Conservation (phyloP, 2,888 invertebrate species). For the Cephus nigrinus region DNA sequence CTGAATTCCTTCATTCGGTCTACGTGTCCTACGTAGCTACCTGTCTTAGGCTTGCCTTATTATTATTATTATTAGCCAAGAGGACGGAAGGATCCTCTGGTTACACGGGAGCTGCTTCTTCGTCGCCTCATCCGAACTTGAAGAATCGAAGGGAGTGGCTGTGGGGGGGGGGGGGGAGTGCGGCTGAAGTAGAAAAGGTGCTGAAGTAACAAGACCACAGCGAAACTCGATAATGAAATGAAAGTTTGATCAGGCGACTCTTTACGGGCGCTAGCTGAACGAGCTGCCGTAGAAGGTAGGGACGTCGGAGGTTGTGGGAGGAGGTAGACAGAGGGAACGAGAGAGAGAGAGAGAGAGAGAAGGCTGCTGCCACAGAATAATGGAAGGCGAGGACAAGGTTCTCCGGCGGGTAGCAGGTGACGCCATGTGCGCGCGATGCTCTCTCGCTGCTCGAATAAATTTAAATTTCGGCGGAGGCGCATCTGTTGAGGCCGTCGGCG, state of each 20-base stretch:
- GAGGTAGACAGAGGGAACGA: constrained; percentile 7
- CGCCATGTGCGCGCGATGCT: constrained; percentile 33
- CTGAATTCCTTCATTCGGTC: constrained; percentile 41
- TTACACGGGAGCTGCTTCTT: too few species aligned
- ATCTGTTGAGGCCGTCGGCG: constrained; percentile 48
- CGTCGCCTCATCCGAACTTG: too few species aligned
- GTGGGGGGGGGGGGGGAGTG: not conserved
- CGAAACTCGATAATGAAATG: constrained; percentile 35
- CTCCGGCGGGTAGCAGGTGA: constrained; percentile 52
- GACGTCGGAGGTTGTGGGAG: not conserved
- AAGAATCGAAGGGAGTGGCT: too few species aligned
- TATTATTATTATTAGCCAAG: too few species aligned
- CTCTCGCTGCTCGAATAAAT: constrained; percentile 43
- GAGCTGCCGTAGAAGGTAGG: constrained; percentile 15
- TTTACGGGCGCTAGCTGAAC: constrained; percentile 25
- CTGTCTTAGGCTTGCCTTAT: too few species aligned
- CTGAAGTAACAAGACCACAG: constrained; percentile 15
- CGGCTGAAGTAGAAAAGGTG: constrained; percentile 15
- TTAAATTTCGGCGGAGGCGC: constrained; percentile 49
- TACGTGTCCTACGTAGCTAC: too few species aligned
- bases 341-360: constrained; percentile 13
- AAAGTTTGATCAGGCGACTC: constrained; percentile 39
- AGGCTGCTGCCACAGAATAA: constrained; percentile 3
- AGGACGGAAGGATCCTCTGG: too few species aligned
- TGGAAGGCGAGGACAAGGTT: constrained; percentile 22